Conservation (phyloP, 2,888 invertebrate genomes). For the Conchocele bisecta region DNA sequence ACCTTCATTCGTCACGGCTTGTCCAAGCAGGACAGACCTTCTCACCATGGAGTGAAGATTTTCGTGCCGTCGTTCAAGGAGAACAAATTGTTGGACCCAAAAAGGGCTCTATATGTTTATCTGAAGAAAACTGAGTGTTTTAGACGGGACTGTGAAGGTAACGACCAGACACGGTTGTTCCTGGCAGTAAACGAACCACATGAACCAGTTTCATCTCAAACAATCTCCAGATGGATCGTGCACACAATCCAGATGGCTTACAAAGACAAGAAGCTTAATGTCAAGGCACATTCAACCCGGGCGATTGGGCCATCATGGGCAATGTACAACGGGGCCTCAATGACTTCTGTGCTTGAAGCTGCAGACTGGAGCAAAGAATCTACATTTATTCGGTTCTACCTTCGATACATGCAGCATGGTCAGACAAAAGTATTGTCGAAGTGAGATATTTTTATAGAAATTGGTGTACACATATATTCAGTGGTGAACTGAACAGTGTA, state of each 20-base stretch:
- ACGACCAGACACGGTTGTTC: too few species aligned
- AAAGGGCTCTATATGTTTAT: not conserved
- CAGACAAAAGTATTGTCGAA: too few species aligned
- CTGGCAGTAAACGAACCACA: constrained; percentile 41
- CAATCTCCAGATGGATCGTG: constrained; percentile 47
- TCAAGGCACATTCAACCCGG: constrained; percentile 33
- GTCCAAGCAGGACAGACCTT: constrained; percentile 24
- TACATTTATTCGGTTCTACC: constrained; percentile 38
- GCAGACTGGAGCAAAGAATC: constrained; percentile 39
- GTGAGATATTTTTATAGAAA: too few species aligned
- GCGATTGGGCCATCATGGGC: constrained; percentile 40
- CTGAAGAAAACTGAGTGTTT: not conserved
- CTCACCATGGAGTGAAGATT: constrained; percentile 8
- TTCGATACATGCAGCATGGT: constrained; percentile 18
- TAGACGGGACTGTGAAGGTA: too few species aligned
- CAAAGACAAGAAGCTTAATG: constrained; percentile 17
- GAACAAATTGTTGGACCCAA: constrained; percentile 29
- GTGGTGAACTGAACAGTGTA: too few species aligned
- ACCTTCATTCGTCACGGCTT: constrained; percentile 19
- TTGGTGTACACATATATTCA: too few species aligned
- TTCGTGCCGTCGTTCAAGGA: constrained; percentile 20
- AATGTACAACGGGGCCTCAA: constrained; percentile 32
- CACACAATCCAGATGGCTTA: constrained; percentile 27
- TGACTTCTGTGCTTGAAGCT: constrained; percentile 22
- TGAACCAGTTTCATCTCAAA: constrained; percentile 36